phyloP scores from a whole-genome alignment of 2,113 vertebrate genomes.

The Festucalex cinctus region DNA sequence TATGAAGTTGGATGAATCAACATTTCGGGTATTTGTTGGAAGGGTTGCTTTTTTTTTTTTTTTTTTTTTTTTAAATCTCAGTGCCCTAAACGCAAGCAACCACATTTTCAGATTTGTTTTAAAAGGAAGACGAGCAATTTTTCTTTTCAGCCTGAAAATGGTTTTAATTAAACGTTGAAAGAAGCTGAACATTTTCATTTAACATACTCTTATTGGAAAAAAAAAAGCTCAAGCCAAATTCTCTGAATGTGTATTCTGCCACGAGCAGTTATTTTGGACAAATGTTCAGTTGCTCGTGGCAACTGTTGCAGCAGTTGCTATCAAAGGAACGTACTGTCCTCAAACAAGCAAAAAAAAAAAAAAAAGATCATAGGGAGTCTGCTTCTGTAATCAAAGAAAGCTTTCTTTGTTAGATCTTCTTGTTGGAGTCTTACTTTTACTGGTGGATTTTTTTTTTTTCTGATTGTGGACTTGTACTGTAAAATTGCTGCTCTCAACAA shows the following conservation, averaged over 20 bases:
- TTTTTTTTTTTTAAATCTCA: too few relatives aligned
- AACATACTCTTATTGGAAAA: neutral
- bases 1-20: neutral
- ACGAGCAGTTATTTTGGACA: neutral
- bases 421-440: neutral
- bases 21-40: neutral
- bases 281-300: slow-evolving; percentile 3
- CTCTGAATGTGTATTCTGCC: neutral
- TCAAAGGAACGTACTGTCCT: neutral
- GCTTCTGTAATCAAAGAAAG: neutral
- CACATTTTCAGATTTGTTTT: too few relatives aligned
- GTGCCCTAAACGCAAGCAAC: too few relatives aligned
- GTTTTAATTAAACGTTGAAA: too few relatives aligned
- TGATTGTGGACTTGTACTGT: neutral
- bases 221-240: neutral
- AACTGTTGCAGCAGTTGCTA: neutral
- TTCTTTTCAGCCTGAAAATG: too few relatives aligned
- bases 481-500: neutral
- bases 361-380: neutral
- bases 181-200: too few relatives aligned
- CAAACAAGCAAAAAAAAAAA: neutral
- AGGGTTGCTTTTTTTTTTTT: neutral
- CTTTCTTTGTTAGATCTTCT: neutral
- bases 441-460: neutral
- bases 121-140: too few relatives aligned